phyloP scores from a whole-genome alignment of 2,888 invertebrate genomes.

The Prosapia bicincta region DNA sequence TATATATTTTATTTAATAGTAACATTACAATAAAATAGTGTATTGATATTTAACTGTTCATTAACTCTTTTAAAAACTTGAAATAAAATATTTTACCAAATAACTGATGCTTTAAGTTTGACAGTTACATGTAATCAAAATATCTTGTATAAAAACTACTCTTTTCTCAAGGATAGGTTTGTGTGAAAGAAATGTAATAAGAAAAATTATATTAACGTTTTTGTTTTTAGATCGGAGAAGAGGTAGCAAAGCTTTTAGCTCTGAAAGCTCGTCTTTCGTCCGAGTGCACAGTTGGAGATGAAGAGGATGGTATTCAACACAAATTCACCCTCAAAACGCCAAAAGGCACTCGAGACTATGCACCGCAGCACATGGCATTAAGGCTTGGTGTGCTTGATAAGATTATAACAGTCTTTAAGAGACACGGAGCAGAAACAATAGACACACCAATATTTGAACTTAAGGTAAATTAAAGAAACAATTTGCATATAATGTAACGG shows the following conservation, averaged over 20 bases:
- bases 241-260: conserved; percentile 76
- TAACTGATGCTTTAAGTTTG: too few relatives aligned
- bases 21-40: too few relatives aligned
- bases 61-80: too few relatives aligned
- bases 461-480: too few relatives aligned
- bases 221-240: conserved; percentile 77
- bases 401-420: conserved; percentile 86
- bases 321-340: conserved; percentile 88
- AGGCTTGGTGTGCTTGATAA: conserved; percentile 81
- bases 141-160: too few relatives aligned
- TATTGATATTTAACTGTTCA: too few relatives aligned
- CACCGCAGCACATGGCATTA: conserved; percentile 91
- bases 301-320: conserved; percentile 53
- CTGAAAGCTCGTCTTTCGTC: conserved; percentile 69
- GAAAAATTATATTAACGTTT: neutral
- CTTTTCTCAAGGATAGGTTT: neutral
- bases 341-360: conserved; percentile 93
- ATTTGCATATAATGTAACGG: too few relatives aligned
- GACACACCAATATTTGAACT: conserved; percentile 98
- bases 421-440: conserved; percentile 96
- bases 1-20: too few relatives aligned
- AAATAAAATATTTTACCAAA: too few relatives aligned
- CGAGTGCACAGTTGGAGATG: conserved; percentile 49
- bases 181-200: neutral
- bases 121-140: too few relatives aligned